Percentiles rank a stretch among this genome's conserved stretches.
Conservation (phyloP, 2,797 vertebrate genomes). For the Sardinella longiceps region DNA sequence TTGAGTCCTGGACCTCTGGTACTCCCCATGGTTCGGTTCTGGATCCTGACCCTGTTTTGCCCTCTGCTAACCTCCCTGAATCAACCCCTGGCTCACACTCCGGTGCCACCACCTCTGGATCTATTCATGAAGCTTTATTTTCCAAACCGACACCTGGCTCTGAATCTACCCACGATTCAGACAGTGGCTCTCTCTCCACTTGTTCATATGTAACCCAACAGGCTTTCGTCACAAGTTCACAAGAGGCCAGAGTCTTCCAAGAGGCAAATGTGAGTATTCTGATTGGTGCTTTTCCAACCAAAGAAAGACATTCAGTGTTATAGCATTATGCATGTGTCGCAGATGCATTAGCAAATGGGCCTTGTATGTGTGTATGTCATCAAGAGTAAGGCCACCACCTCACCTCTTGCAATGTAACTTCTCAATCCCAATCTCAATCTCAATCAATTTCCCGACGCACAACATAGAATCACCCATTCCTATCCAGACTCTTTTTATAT, state of each 20-base stretch:
- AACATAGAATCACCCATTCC: background rate
- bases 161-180: background rate
- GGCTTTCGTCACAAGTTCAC: background rate
- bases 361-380: background rate
- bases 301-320: background rate
- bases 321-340: background rate
- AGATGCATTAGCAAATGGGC: background rate
- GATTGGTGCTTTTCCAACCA: background rate
- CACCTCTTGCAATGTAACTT: background rate
- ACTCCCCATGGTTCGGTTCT: background rate
- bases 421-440: no score
- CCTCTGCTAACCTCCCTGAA: background rate
- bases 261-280: conserved; percentile 63
- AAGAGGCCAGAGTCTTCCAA: conserved; percentile 52
- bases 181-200: background rate
- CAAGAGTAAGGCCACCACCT: background rate
- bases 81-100: background rate
- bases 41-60: background rate
- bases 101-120: background rate
- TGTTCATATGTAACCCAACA: background rate
- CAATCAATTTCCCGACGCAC: background rate
- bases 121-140: background rate
- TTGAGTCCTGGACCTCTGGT: background rate
- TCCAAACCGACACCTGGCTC: background rate
- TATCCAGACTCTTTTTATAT: background rate